Percentiles rank a stretch among this genome's conserved stretches.
Evolutionary conservation across 92 coral and sea anemone species (phyloP).

Genomic region (Porites rus): DNA sequence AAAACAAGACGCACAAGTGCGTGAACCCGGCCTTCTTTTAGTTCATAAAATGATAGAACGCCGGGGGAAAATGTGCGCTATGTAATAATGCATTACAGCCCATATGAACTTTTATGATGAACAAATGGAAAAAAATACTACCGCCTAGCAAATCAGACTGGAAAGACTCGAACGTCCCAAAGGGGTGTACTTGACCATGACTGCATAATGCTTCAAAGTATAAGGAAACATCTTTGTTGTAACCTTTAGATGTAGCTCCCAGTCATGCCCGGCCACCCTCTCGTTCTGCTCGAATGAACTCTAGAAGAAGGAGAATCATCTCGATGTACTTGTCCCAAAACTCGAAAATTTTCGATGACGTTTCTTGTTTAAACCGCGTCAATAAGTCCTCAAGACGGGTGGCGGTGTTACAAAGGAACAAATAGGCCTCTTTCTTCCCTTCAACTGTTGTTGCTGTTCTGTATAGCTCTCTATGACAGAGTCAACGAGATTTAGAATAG

Average conservation of each 20-base stretch:
- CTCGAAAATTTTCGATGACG: conserved; percentile 52
- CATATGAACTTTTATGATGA: no score
- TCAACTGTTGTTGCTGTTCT: not conserved
- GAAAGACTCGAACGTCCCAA: no score
- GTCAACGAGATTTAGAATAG: not conserved
- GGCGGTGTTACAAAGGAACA: conserved; percentile 39
- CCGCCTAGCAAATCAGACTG: no score
- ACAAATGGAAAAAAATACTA: no score
- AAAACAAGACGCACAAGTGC: no score
- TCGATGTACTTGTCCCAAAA: conserved; percentile 55
- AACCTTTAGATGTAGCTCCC: conserved; percentile 56
- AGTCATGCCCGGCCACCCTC: conserved; percentile 56
- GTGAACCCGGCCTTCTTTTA: no score
- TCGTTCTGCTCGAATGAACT: conserved; percentile 64
- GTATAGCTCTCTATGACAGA: not conserved
- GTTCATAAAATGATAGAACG: no score
- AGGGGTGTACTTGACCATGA: no score
- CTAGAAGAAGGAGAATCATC: conserved; percentile 53
- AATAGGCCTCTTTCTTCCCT: not conserved
- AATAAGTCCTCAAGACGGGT: conserved; percentile 16
- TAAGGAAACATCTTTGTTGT: conserved; percentile 62
- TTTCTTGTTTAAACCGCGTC: conserved; percentile 30
- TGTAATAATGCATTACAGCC: no score
- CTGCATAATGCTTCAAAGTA: no score
- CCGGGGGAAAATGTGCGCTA: no score